Evolutionary conservation across 2,113 vertebrate species (phyloP).

Genomic region (Notothenia rossii): DNA sequence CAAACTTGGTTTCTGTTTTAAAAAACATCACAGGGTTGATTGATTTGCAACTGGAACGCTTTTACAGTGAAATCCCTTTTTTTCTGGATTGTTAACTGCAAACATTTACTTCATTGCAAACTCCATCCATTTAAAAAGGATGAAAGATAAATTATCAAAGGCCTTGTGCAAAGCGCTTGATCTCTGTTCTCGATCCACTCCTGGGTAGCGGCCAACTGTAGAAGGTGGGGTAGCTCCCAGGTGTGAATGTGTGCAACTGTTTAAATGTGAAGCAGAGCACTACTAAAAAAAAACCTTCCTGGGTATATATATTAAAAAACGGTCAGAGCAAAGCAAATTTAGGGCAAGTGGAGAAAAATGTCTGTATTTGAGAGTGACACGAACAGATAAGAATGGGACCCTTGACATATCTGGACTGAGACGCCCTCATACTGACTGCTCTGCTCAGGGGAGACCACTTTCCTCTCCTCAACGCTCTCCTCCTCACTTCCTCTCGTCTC

Average conservation of each 20-base stretch:
- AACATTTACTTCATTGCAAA: constrained; percentile 61
- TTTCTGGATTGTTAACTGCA: constrained; percentile 49
- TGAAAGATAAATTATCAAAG: constrained; percentile 72
- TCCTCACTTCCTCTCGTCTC: constrained; percentile 70
- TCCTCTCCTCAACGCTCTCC: constrained; percentile 59
- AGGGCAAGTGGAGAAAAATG: constrained; percentile 34
- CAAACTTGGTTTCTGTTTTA: not conserved
- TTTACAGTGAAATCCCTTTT: constrained; percentile 21
- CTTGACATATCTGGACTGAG: constrained; percentile 32
- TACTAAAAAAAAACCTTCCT: constrained; percentile 13
- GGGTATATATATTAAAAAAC: not conserved
- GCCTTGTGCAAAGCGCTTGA: constrained; percentile 62
- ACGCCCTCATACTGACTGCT: constrained; percentile 39
- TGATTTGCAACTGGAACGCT: constrained; percentile 33
- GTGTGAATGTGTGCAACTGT: constrained; percentile 76
- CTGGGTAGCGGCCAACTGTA: constrained; percentile 58
- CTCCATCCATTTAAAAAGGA: constrained; percentile 59
- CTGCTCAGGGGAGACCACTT: constrained; percentile 56
- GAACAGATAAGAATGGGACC: constrained; percentile 47
- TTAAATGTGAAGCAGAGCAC: constrained; percentile 54
- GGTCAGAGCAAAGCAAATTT: not conserved
- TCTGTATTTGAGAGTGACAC: constrained; percentile 36
- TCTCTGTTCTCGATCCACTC: constrained; percentile 58
- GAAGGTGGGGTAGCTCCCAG: constrained; percentile 64
- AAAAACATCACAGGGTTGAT: constrained; percentile 17